Base-by-base conservation (phyloP, 2,888 invertebrate species). In the Pyralis farinalis region DNA sequence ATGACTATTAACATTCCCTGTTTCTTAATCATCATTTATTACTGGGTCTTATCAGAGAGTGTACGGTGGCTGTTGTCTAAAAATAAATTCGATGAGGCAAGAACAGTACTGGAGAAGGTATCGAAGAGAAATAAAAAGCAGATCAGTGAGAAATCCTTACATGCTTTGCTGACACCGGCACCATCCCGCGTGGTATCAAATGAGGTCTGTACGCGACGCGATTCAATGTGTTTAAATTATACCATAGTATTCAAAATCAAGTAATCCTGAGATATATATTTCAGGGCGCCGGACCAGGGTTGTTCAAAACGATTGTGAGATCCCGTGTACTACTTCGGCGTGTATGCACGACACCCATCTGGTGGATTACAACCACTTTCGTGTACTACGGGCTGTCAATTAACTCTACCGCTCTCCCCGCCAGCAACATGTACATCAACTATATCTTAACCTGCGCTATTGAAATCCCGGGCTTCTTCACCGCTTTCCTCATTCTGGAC, bases 41-140 rank as follows among this genome's bases (percentile, higher is more conserved):
- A 91, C 45, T 92, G 92, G 90, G 55, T 92, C 2, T 71, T 92
- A 32, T 91, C 92, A 0, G 93, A 93, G 72, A 93, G 92, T 12
- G 83, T 93, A n/a, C 83, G 94, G 47, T 95, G 95, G 94, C 85
- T 95, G 12, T 72, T 95, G 7, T 92, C 93, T 1, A 93, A 93
- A 51, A 90, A 91, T 20, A 90, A 91, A 54, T 90, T 87, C 42
- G 85, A 90, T 0, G 90, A 92, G 51, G 94, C 94, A 0, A 91
- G 90, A 48, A 65, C 60, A 4, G 90, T 93, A 5, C 69, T 94
- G 29, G 81, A 87, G 10, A 91, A 85, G 47, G 92, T 94, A 1
- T 92, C 94, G 0, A 85, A 71, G 46, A 76, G 92, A 0, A 95
- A 95, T 51, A 91, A 88, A 30, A 88, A 88, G 1, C 62, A 82